A percentile compares a stretch with the other conserved stretches of the same genome.
Evolutionary conservation across 2,113 vertebrate genomes (phyloP).

Genomic region (Cavia porcellus): DNA sequence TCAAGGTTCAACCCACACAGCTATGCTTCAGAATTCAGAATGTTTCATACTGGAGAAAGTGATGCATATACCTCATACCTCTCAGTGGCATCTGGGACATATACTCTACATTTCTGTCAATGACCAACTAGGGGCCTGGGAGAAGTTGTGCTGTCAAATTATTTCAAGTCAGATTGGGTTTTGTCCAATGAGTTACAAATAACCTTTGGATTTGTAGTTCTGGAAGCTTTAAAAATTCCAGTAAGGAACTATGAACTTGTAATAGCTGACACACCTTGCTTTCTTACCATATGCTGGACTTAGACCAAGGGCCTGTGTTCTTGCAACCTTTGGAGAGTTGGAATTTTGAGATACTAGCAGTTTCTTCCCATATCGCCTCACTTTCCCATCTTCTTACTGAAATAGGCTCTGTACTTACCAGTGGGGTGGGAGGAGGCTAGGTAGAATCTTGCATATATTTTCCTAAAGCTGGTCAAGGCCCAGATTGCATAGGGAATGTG

Average conservation of each 20-base stretch:
- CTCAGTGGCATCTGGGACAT: neutral
- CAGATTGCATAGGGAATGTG: neutral
- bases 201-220: neutral
- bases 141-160: neutral
- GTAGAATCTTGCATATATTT: neutral
- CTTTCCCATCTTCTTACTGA: neutral
- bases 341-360: neutral
- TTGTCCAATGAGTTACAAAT: slow-evolving; percentile 44
- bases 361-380: neutral
- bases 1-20: neutral
- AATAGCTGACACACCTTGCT: neutral
- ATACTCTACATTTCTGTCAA: neutral
- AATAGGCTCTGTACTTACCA: neutral
- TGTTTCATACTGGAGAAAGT: slow-evolving; percentile 27
- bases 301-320: neutral
- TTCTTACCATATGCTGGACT: neutral
- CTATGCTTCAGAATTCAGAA: neutral
- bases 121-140: neutral
- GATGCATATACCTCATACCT: neutral
- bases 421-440: neutral
- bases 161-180: slow-evolving; percentile 47
- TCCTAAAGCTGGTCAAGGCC: neutral
- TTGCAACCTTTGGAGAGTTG: neutral
- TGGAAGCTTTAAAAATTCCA: slow-evolving; percentile 45
- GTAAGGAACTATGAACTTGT: neutral